These are phyloP conservation scores for Ammospiza maritima DNA, from an alignment of 2,797 vertebrate genomes.

Conservation along the genomic window DNA sequence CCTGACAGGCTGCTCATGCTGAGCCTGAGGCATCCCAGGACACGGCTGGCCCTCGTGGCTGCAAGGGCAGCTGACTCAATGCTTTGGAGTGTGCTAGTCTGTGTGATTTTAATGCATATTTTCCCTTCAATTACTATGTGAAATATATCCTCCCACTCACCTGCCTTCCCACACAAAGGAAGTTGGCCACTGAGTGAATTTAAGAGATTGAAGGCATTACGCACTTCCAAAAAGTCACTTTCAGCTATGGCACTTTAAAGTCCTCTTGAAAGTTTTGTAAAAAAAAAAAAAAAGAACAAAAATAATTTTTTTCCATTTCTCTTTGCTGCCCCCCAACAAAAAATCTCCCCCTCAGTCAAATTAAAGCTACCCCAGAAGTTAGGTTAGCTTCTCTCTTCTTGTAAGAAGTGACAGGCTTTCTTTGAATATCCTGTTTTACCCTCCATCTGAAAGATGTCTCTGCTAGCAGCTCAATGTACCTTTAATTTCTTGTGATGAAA, in stretches of 20 bases:
- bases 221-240: not conserved
- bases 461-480: not conserved
- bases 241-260: not conserved
- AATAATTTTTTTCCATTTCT: not conserved
- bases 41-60: not conserved
- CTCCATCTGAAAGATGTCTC: not conserved
- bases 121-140: constrained; percentile 12
- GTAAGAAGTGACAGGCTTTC: not conserved
- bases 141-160: not conserved
- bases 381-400: not conserved
- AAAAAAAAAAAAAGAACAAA: not conserved
- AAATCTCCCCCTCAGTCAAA: not conserved
- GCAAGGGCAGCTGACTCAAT: not conserved
- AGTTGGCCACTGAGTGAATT: not conserved
- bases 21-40: not conserved
- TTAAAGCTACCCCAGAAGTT: not conserved
- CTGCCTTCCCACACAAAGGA: not conserved
- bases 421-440: not conserved
- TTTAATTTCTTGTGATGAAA: not conserved
- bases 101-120: constrained; percentile 8
- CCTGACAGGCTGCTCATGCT: not conserved
- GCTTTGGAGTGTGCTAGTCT: not conserved
- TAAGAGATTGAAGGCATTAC: not conserved
- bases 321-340: not conserved
- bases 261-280: not conserved